Evolutionary conservation across 2,888 invertebrate species (phyloP).

Genomic region (Tetropium fuscum): DNA sequence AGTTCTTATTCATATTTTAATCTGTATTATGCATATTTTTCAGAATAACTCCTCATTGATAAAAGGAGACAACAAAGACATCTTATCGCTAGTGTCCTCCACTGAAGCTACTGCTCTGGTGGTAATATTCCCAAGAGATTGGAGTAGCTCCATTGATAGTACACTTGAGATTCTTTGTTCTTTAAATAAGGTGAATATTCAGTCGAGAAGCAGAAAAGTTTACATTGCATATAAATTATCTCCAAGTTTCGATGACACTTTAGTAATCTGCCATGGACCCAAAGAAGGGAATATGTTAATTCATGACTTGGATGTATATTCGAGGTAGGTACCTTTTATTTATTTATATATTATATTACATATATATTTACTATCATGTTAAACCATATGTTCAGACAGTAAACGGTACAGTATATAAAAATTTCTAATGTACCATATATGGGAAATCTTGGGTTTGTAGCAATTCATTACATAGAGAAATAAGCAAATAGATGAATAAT

Average conservation of each 20-base stretch:
- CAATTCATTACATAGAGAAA: too few relatives aligned
- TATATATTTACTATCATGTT: constrained; percentile 14
- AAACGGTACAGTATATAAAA: too few relatives aligned
- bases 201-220: constrained; percentile 39
- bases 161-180: constrained; percentile 55
- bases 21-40: constrained; percentile 18
- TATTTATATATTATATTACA: neutral
- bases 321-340: constrained; percentile 14
- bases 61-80: constrained; percentile 41
- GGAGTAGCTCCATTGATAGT: constrained; percentile 43
- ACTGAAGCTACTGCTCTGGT: constrained; percentile 47
- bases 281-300: constrained; percentile 9
- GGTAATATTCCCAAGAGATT: constrained; percentile 42
- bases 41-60: constrained; percentile 23
- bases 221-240: constrained; percentile 48
- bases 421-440: too few relatives aligned
- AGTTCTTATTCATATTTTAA: neutral
- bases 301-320: constrained; percentile 19
- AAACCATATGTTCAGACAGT: too few relatives aligned
- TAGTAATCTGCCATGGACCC: constrained; percentile 43
- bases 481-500: too few relatives aligned
- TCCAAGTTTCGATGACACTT: constrained; percentile 45
- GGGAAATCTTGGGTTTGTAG: too few relatives aligned
- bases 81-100: constrained; percentile 44
- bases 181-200: constrained; percentile 44